phyloP scores from a whole-genome alignment of 2,888 invertebrate genomes.

The Orthosia gothica region DNA sequence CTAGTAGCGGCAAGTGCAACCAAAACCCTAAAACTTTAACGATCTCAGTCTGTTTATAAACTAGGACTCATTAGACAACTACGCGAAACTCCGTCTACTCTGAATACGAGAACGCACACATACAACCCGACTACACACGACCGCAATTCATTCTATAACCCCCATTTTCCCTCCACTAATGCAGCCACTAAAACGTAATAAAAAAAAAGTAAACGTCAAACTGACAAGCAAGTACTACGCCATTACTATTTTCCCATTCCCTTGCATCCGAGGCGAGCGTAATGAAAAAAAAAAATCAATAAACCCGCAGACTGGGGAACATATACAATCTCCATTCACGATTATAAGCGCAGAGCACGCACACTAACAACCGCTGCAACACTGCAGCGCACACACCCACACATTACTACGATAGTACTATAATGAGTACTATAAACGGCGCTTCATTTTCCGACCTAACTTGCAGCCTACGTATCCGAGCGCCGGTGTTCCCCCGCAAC shows the following conservation, averaged over 20 bases:
- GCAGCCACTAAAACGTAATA: constrained; percentile 52
- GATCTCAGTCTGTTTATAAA: constrained; percentile 49
- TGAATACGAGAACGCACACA: constrained; percentile 37
- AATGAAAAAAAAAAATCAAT: constrained; percentile 82
- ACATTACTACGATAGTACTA: constrained; percentile 87
- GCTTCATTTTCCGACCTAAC: constrained; percentile 88
- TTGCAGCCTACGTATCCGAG: constrained; percentile 77
- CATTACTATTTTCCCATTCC: constrained; percentile 69
- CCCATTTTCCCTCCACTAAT: constrained; percentile 42
- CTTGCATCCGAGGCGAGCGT: constrained; percentile 68
- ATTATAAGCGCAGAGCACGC: constrained; percentile 76
- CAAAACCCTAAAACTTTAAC: constrained; percentile 42
- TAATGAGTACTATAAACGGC: constrained; percentile 88
- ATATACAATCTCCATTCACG: constrained; percentile 84
- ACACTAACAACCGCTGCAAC: constrained; percentile 72
- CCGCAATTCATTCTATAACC: constrained; percentile 43
- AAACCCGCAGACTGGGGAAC: constrained; percentile 79
- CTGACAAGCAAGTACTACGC: constrained; percentile 70
- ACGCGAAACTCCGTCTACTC: constrained; percentile 39
- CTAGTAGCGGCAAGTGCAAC: constrained; percentile 17
- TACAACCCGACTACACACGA: constrained; percentile 2
- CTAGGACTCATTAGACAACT: constrained; percentile 42
- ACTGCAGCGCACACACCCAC: constrained; percentile 75
- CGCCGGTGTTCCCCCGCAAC: constrained; percentile 59
- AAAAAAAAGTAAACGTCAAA: constrained; percentile 64